Evolutionary conservation across 2,888 invertebrate species (phyloP), one percentile per base, ranked within the genome.

Genomic region (Netelia inedita): DNA sequence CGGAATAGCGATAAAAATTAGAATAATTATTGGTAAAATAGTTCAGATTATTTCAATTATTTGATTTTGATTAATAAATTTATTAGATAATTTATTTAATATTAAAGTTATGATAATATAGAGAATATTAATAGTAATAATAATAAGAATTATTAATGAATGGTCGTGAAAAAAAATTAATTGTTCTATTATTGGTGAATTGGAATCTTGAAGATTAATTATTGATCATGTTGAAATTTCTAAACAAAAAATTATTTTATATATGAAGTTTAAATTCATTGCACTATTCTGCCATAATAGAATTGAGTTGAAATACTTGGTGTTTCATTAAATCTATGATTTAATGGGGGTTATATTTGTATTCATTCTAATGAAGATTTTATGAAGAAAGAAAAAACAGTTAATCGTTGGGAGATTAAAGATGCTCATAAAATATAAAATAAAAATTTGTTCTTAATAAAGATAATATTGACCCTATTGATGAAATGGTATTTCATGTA

Each of bases 401-500:
- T 92, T n/a, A 93, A 94, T 93, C 95, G 95, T 93, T 95, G 92
- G 21, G 94, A 93, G 85, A 94, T 92, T 93, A 96, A 93, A 71
- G 95, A 95, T 94, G 96, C 96, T 95, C 95, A 96, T 89, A 96
- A 93, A 95, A 94, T 91, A 96, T 94, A 90, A 96, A 95, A 86
- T 95, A 93, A 92, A 96, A n/a, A n/a, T n/a, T 91, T 89, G 95
- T 94, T 85, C 95, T 94, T 90, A 95, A 89, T 86, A 96, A 90
- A 0, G 96, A 96, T 91, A 96, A 95, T 89, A 95, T 94, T 43
- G 96, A 96, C 14, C 96, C 96, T 92, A 96, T 94, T 6, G 96
- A 96, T 41, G 96, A 96, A 83, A 96, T 90, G 87, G 95, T 92
- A 95, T 97, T 97, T 96, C 96, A 96, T 78, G 94, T 92, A 86